phyloP scores from a whole-genome alignment of 2,888 invertebrate genomes.

The Euphydryas editha region DNA sequence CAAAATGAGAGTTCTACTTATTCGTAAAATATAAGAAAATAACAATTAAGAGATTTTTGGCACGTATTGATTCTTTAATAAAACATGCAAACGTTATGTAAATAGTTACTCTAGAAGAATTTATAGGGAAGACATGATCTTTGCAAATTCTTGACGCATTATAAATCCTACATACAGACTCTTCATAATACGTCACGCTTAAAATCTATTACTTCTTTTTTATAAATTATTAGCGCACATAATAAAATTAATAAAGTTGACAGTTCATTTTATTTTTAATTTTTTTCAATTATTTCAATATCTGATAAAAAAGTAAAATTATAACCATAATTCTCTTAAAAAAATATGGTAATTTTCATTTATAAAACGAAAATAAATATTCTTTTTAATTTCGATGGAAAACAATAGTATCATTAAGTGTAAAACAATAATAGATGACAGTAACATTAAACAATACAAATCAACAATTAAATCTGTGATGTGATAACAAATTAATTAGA shows the following conservation, averaged over 20 bases:
- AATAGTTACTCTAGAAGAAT: conserved; percentile 56
- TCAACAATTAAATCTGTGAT: conserved; percentile 1
- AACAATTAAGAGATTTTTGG: conserved; percentile 39
- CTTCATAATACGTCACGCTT: conserved; percentile 32
- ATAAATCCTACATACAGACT: conserved; percentile 29
- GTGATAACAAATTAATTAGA: conserved; percentile 7
- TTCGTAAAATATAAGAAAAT: conserved; percentile 13
- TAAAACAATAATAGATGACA: neutral
- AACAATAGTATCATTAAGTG: too few species aligned
- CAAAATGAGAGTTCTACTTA: conserved; percentile 1
- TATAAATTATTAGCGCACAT: neutral
- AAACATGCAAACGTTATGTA: conserved; percentile 46
- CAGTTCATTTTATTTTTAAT: neutral
- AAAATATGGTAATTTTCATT: too few species aligned
- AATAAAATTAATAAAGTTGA: neutral
- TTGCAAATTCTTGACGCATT: conserved; percentile 56
- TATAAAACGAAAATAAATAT: too few species aligned
- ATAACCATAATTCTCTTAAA: too few species aligned
- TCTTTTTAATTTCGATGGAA: too few species aligned
- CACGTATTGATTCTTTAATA: conserved; percentile 40
- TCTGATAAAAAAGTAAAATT: too few species aligned
- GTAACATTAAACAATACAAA: neutral
- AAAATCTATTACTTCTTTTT: neutral
- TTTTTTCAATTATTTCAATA: too few species aligned
- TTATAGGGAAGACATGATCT: conserved; percentile 75